Conservation (phyloP, 2,888 invertebrate genomes). For the Herminia tarsipennalis region DNA sequence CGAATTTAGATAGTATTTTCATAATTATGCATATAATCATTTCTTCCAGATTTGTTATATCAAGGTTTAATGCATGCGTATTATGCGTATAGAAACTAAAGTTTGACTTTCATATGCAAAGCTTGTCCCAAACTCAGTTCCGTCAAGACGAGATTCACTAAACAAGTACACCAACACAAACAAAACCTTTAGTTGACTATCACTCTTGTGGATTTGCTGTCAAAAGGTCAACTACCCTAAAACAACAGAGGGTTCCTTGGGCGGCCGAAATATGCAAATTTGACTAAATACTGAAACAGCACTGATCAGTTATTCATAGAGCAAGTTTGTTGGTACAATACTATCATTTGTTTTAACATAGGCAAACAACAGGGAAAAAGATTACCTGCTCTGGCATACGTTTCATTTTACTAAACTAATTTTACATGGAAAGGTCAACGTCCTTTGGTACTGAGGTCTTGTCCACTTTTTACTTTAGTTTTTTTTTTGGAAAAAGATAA, state of each 20-base stretch:
- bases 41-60: too few species aligned
- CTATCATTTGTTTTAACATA: neutral
- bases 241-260: slow-evolving; percentile 30
- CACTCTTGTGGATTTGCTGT: slow-evolving; percentile 27
- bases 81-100: too few species aligned
- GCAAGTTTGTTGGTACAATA: slow-evolving; percentile 7
- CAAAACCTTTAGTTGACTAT: slow-evolving; percentile 18
- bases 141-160: slow-evolving; percentile 10
- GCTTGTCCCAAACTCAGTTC: slow-evolving; percentile 12
- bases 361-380: neutral
- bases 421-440: too few species aligned
- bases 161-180: slow-evolving; percentile 24
- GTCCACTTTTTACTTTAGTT: too few species aligned
- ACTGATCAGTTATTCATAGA: slow-evolving; percentile 36
- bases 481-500: too few species aligned
- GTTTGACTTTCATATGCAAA: too few species aligned
- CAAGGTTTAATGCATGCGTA: too few species aligned
- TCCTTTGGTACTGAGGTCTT: too few species aligned
- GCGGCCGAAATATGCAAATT: slow-evolving; percentile 44
- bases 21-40: too few species aligned
- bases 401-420: too few species aligned
- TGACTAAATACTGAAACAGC: slow-evolving; percentile 43
- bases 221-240: slow-evolving; percentile 48
- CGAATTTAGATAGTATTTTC: too few species aligned
- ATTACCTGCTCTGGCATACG: too few species aligned